Conservation (phyloP, 2,888 invertebrate genomes). For the Nasonovia ribisnigri region DNA sequence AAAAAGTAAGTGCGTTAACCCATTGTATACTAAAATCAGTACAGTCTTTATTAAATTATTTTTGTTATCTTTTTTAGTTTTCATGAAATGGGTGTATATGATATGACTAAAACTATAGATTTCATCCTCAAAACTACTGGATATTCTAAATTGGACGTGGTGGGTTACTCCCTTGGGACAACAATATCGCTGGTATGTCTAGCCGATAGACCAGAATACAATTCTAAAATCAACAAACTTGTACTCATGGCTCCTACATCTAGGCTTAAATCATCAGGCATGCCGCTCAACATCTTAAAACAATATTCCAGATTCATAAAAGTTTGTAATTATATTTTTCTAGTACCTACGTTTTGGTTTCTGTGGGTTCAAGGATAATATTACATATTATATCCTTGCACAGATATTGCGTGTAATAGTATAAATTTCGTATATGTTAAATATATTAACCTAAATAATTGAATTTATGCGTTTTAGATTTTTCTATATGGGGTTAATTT, state of each 20-base stretch:
- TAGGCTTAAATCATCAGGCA: constrained; percentile 53
- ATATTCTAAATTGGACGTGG: constrained; percentile 58
- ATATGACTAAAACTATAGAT: constrained; percentile 64
- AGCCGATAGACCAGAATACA: constrained; percentile 66
- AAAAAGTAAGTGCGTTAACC: neutral
- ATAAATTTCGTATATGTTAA: neutral
- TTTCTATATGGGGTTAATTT: constrained; percentile 63
- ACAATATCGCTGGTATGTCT: constrained; percentile 64
- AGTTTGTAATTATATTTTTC: neutral
- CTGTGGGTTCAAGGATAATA: neutral
- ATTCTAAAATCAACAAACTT: constrained; percentile 66
- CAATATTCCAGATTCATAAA: neutral
- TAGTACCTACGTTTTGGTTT: neutral
- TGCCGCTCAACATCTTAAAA: neutral
- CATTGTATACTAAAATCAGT: neutral
- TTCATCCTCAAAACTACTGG: constrained; percentile 63
- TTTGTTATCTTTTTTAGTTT: constrained; percentile 52
- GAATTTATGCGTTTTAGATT: constrained; percentile 30
- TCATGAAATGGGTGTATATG: constrained; percentile 66
- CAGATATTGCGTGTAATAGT: neutral
- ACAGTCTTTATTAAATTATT: neutral
- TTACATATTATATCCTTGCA: neutral
- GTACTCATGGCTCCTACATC: constrained; percentile 67
- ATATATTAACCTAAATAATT: neutral
- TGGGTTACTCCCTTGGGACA: constrained; percentile 66